Evolutionary conservation across 2,113 vertebrate species (phyloP), one percentile per base, ranked within the genome.

Genomic region (Plectropomus leopardus): DNA sequence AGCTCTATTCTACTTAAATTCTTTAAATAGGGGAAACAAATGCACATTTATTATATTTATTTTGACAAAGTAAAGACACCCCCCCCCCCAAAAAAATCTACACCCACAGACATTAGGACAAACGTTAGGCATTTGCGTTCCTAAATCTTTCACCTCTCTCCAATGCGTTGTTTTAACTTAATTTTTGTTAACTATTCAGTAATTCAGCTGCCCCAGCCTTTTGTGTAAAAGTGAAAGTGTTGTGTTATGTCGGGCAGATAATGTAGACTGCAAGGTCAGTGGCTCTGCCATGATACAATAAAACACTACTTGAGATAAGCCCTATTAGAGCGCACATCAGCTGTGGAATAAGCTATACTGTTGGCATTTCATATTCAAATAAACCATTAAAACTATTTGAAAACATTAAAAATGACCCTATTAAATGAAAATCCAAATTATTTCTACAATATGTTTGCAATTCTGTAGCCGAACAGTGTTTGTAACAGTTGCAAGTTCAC

Each of bases 221-320:
- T n/a, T 82, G 58, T 23, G 50, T 51, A 64, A 59, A 68, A 65
- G 34, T 23, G 45, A 72, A 77, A 76, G 51, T 23, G 4, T 19
- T 16, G 47, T 28, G 10, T 36, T 72, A 79, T 75, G 76, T 79
- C 78, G 6, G 21, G 21, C 23, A 78, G 87, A 90, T 81, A 63
- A 28, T 59, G 40, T 32, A 21, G 40, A 23, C 26, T 66, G 28
- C 81, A 86, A 91, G 87, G 91, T 87, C 88, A 77, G 42, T 72
- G 50, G 45, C 80, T 78, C 23, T 11, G 4, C n/a, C 48, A 0
- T 66, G 66, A 61, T 34, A 61, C 32, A 78, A 14, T 64, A n/a
- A 72, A 78, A 58, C 23, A 54, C 23, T 30, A 36, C 59, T 50
- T 44, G 32, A 79, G 57, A 84, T 63, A 61, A 59, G 24, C 14